Conservation (phyloP, 1,140 invertebrate species). For the Euwallacea similis region DNA sequence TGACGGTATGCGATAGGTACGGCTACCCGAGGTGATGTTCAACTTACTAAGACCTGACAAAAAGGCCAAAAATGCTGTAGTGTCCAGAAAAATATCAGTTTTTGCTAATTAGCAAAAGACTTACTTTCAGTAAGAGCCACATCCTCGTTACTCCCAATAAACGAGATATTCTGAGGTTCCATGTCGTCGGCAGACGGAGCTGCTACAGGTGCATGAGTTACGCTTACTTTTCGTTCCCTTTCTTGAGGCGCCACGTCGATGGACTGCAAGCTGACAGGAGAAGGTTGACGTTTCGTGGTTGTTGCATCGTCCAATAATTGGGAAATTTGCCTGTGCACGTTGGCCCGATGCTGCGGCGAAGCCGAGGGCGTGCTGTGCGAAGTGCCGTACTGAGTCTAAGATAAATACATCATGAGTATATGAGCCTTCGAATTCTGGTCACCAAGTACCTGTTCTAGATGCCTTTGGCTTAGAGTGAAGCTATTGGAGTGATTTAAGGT, state of each 20-base stretch:
- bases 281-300: slow-evolving; percentile 26
- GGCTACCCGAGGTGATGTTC: slow-evolving; percentile 82
- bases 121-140: slow-evolving; percentile 51
- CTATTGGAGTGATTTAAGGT: slow-evolving; percentile 50
- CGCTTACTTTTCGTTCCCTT: slow-evolving; percentile 50
- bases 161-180: slow-evolving; percentile 91
- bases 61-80: too few relatives aligned
- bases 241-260: slow-evolving; percentile 16
- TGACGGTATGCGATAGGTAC: slow-evolving; percentile 85
- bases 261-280: slow-evolving; percentile 39
- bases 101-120: slow-evolving; percentile 15
- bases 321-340: slow-evolving; percentile 52
- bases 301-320: slow-evolving; percentile 48
- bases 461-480: slow-evolving; percentile 51
- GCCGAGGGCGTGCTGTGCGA: slow-evolving; percentile 52
- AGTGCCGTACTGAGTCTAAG: slow-evolving; percentile 50
- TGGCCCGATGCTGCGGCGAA: slow-evolving; percentile 52
- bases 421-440: not conserved
- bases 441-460: slow-evolving; percentile 44
- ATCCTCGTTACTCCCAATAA: slow-evolving; percentile 67
- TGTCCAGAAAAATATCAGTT: slow-evolving; percentile 20
- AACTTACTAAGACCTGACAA: slow-evolving; percentile 65
- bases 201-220: slow-evolving; percentile 63
- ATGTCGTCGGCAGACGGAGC: slow-evolving; percentile 75
- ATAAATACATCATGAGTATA: not conserved